phyloP scores from a whole-genome alignment of 2,797 vertebrate species.

The Discoglossus pictus region DNA sequence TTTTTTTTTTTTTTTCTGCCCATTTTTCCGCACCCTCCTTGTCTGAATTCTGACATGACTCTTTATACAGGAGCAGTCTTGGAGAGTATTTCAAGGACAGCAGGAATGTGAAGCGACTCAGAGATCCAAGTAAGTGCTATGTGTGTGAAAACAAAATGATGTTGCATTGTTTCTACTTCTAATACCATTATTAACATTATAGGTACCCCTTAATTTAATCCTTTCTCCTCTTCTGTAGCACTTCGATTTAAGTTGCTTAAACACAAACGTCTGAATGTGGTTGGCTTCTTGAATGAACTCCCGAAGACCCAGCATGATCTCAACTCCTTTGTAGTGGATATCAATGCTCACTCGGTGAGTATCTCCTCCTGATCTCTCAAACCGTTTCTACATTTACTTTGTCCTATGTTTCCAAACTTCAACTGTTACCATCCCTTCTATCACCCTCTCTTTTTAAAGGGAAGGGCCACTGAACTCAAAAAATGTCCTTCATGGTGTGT shows the following conservation, averaged over 20 bases:
- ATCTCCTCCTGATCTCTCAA: neutral
- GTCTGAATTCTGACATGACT: neutral
- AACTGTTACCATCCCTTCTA: neutral
- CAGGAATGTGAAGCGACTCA: conserved; percentile 84
- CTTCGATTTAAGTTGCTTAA: conserved; percentile 82
- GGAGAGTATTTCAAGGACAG: conserved; percentile 85
- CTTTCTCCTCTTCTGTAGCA: conserved; percentile 60
- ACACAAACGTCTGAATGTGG: conserved; percentile 83
- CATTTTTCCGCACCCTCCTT: neutral
- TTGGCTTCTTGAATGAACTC: conserved; percentile 89
- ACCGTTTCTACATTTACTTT: no score
- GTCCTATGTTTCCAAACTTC: no score
- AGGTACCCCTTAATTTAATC: neutral
- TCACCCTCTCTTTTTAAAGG: no score
- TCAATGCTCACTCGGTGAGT: conserved; percentile 84
- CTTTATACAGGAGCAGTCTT: conserved; percentile 72
- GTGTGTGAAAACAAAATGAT: no score
- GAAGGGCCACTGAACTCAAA: no score
- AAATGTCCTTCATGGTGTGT: no score
- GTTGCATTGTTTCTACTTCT: no score
- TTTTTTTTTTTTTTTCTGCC: neutral
- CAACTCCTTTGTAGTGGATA: conserved; percentile 83
- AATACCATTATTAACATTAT: no score
- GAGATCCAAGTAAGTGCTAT: conserved; percentile 77
- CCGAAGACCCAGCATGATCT: conserved; percentile 89